These are phyloP conservation scores for Pituophis catenifer DNA, from an alignment of 2,113 vertebrate species.

Conservation along the genomic window DNA sequence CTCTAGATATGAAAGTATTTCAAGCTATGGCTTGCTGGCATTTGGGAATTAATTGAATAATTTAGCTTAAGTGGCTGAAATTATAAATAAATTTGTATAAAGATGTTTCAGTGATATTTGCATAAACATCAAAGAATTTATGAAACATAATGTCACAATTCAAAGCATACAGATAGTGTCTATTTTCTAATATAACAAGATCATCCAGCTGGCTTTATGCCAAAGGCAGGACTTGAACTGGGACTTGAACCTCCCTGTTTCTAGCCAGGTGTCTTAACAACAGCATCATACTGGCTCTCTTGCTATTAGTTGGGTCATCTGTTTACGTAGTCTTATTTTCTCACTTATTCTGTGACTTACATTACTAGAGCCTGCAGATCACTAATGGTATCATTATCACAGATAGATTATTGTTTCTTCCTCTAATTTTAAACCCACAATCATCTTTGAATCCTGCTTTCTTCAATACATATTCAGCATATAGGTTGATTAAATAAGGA, in stretches of 20 bases:
- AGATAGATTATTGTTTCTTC: background rate
- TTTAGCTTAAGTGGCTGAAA: background rate
- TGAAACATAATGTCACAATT: background rate
- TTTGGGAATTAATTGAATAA: background rate
- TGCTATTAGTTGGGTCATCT: background rate
- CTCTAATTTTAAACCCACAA: background rate
- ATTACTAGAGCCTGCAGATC: background rate
- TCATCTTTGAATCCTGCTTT: background rate
- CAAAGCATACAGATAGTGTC: background rate
- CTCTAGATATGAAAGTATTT: background rate
- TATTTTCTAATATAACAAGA: background rate
- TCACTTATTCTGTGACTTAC: background rate
- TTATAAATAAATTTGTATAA: background rate
- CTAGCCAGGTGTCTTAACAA: background rate
- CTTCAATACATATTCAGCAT: background rate
- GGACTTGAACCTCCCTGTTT: background rate
- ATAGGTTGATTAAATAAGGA: background rate
- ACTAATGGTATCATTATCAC: background rate
- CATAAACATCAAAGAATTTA: background rate
- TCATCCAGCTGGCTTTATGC: background rate
- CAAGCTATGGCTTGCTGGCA: background rate
- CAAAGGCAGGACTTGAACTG: background rate
- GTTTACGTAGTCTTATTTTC: background rate
- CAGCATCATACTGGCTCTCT: background rate
- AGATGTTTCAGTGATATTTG: background rate